Percentiles rank a stretch among this genome's conserved stretches.
Evolutionary conservation across 2,888 invertebrate species (phyloP).

Genomic region (Hydrotaea cyrtoneurina): DNA sequence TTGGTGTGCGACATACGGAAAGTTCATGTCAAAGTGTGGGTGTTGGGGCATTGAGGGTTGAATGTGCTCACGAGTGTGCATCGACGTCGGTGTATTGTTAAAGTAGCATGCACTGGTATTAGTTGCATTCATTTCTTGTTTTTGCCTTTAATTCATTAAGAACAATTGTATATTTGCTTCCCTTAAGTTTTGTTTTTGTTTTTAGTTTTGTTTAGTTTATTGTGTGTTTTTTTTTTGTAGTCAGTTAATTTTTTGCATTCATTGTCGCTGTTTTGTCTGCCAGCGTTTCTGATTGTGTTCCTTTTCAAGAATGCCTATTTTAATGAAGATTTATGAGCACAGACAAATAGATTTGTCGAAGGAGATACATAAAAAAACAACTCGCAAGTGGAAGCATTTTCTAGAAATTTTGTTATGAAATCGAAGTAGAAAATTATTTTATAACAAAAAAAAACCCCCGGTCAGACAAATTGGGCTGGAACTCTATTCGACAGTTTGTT

Average conservation of each 20-base stretch:
- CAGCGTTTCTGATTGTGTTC: neutral
- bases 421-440: no score
- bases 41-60: conserved; percentile 44
- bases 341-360: conserved; percentile 27
- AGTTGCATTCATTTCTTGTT: conserved; percentile 40
- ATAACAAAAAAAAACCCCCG: no score
- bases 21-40: conserved; percentile 57
- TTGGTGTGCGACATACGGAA: conserved; percentile 1
- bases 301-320: neutral
- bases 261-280: conserved; percentile 58
- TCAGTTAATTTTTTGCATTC: conserved; percentile 33
- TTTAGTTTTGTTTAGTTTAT: conserved; percentile 1
- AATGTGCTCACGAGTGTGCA: neutral
- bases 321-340: conserved; percentile 33
- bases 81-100: neutral
- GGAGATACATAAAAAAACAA: no score
- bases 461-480: no score
- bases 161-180: conserved; percentile 48
- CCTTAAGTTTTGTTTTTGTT: conserved; percentile 35
- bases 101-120: conserved; percentile 29
- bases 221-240: conserved; percentile 4
- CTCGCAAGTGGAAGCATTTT: neutral
- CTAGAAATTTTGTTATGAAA: conserved; percentile 23
- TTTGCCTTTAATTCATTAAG: conserved; percentile 49
- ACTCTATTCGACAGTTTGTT: no score